phyloP scores from a whole-genome alignment of 2,797 vertebrate genomes.

The Eutrigla gurnardus region DNA sequence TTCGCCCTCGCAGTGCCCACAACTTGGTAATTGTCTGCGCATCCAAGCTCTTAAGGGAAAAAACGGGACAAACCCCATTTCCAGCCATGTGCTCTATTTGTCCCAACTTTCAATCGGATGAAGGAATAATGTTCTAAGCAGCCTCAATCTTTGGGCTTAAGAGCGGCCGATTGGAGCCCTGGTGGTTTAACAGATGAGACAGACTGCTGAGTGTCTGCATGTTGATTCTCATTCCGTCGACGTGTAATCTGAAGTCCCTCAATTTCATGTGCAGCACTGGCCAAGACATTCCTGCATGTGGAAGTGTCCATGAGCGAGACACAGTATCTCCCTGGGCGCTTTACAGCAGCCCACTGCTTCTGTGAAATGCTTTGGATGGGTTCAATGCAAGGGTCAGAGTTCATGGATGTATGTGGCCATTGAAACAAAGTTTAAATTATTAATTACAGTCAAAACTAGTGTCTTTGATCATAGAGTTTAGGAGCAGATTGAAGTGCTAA shows the following conservation, averaged over 20 bases:
- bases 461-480: neutral
- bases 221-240: constrained; percentile 42
- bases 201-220: constrained; percentile 45
- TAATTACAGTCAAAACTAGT: neutral
- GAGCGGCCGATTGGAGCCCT: constrained; percentile 57
- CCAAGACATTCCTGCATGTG: neutral
- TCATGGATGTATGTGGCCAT: no score
- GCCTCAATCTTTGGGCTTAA: constrained; percentile 63
- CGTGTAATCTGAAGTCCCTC: constrained; percentile 28
- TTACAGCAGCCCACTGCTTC: no score
- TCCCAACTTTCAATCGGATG: constrained; percentile 67
- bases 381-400: no score
- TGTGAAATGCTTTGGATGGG: no score
- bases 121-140: constrained; percentile 66
- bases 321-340: no score
- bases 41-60: constrained; percentile 64
- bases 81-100: constrained; percentile 54
- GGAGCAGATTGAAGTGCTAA: neutral
- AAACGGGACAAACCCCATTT: constrained; percentile 61
- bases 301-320: no score
- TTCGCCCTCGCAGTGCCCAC: constrained; percentile 64
- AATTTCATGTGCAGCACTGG: neutral
- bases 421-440: no score
- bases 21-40: constrained; percentile 76
- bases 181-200: constrained; percentile 62